Evolutionary conservation across 2,888 invertebrate species (phyloP), one percentile per base, ranked within the genome.

Genomic region (Drosophila rubida): DNA sequence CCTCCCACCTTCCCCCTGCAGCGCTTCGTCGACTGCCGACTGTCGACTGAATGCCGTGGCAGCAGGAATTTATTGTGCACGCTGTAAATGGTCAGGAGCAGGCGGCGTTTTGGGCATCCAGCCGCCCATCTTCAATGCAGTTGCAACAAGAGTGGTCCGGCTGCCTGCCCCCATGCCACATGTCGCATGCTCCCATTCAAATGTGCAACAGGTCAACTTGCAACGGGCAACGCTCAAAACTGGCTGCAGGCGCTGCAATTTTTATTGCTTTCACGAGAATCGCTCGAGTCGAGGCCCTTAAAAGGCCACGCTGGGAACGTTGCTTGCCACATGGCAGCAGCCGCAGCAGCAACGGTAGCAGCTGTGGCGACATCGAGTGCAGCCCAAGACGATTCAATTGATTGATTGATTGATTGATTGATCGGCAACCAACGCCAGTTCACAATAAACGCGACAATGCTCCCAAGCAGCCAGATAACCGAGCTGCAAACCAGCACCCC

Each of bases 241-340:
- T 32, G 45, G 41, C 68, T 58, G 44, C 61, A 68, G 82, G 78
- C 77, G 79, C 77, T 89, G 80, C 78, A 82, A 88, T 81, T 89
- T 89, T 89, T 89, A 89, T 89, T 90, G 89, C 80, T 88, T 89
- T 89, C 90, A 73, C 83, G 77, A 81, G 88, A 89, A 89, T 77
- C 57, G 30, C 19, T 58, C 5, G 50, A 45, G 23, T 16, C 16
- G 19, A 69, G 50, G 66, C 85, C 82, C 86, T 80, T 85, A 86
- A 83, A 83, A 63, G 83, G 83, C 60, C 41, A 22, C 30, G n/a
- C 4, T 39, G 19, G 49, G 74, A 65, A 57, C 69, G 64, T 48
- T 22, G 22, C 41, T 11, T 8, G 27, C 27, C 8, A 32, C 35
- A 35, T 35, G 13, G 35, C 35, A 14, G 35, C 35, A 37, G 32